Conservation (phyloP, 92 coral and sea anemone genomes). For the Paragorgia papillata region DNA sequence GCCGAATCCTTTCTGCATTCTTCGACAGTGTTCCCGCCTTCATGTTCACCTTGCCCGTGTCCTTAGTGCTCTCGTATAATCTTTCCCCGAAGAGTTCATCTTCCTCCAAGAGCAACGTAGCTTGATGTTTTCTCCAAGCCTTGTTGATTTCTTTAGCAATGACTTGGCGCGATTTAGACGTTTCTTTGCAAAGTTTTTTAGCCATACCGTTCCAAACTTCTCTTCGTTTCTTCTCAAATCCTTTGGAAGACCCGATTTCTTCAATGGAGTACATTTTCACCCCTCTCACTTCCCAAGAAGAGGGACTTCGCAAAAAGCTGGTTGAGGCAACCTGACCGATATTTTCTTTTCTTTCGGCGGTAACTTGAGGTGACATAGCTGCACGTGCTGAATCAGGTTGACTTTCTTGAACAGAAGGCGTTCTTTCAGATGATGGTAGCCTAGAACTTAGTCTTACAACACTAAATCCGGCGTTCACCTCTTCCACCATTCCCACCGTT, state of each 20-base stretch:
- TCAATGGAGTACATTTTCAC: conserved; percentile 21
- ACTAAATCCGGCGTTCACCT: too few relatives aligned
- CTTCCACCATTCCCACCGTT: too few relatives aligned
- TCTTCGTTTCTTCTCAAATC: conserved; percentile 23
- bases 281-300: conserved; percentile 43
- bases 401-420: too few relatives aligned
- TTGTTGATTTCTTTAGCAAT: conserved; percentile 18
- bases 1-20: not conserved
- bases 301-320: conserved; percentile 10
- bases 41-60: not conserved
- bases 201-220: conserved; percentile 33
- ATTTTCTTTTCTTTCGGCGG: too few relatives aligned
- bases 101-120: not conserved
- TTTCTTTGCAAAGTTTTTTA: conserved; percentile 34
- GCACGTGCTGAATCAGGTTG: too few relatives aligned
- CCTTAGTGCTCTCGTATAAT: too few relatives aligned
- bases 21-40: not conserved
- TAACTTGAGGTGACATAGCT: too few relatives aligned
- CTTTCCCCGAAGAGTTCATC: not conserved
- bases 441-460: too few relatives aligned
- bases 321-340: too few relatives aligned
- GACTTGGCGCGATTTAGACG: conserved; percentile 9
- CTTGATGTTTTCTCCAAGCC: conserved; percentile 38
- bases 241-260: conserved; percentile 18
- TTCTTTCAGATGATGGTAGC: too few relatives aligned